A percentile compares a stretch with the other conserved stretches of the same genome.
Evolutionary conservation across 1,140 invertebrate genomes (phyloP).

Genomic region (Leguminivora glycinivorella): DNA sequence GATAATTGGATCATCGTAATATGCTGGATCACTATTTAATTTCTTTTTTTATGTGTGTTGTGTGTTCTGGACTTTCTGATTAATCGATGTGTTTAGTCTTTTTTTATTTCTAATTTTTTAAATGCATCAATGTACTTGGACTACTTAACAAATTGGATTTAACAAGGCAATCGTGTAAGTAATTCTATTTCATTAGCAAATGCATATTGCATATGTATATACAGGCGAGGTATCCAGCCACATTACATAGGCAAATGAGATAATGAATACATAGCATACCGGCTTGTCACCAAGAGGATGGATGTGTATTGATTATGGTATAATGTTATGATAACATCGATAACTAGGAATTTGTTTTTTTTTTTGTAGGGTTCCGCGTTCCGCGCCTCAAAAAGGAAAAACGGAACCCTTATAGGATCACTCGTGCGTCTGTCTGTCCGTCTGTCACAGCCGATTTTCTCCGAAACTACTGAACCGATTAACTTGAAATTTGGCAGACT

Average conservation of each 20-base stretch:
- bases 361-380: too few species aligned
- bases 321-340: too few species aligned
- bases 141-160: not conserved
- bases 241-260: not conserved
- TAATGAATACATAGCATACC: not conserved
- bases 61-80: slow-evolving; percentile 9
- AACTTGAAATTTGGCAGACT: too few species aligned
- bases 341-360: too few species aligned
- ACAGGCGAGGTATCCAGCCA: not conserved
- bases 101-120: not conserved
- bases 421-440: too few species aligned
- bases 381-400: too few species aligned
- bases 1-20: not conserved
- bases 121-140: not conserved
- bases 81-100: slow-evolving; percentile 14
- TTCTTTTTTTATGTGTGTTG: slow-evolving; percentile 9
- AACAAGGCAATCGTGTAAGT: not conserved
- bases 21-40: not conserved
- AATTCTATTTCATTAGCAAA: not conserved
- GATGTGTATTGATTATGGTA: not conserved
- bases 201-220: not conserved
- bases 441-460: too few species aligned
- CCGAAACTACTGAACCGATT: too few species aligned
- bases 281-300: not conserved
- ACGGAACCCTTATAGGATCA: too few species aligned